Evolutionary conservation across 1,140 invertebrate genomes (phyloP).

Genomic region (Pogonognathellus flavescens): DNA sequence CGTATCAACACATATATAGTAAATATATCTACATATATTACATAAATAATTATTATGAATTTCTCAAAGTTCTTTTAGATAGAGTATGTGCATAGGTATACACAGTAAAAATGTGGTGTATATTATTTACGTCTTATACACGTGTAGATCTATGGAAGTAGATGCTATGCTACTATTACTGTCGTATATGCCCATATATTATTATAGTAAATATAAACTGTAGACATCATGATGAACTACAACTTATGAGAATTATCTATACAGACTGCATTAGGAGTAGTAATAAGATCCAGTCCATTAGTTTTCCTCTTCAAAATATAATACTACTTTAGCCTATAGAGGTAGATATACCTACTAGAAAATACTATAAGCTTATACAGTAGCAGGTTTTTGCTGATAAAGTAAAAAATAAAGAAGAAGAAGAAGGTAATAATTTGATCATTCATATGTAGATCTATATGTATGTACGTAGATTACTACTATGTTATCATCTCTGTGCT

Average conservation of each 20-base stretch:
- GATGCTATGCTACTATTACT: slow-evolving; percentile 6
- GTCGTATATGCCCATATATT: background rate
- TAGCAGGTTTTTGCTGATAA: background rate
- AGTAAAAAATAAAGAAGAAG: background rate
- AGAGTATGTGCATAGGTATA: too few species aligned
- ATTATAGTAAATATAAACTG: background rate
- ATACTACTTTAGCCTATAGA: too few species aligned
- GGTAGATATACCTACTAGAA: too few species aligned
- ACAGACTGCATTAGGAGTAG: background rate
- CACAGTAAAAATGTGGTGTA: background rate
- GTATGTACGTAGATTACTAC: background rate
- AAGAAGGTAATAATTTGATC: background rate
- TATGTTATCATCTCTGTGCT: background rate
- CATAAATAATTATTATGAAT: too few species aligned
- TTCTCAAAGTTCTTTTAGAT: too few species aligned
- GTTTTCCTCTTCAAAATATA: too few species aligned
- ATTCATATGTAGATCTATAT: slow-evolving; percentile 11
- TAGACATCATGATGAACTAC: background rate
- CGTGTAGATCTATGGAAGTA: background rate
- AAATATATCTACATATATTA: too few species aligned
- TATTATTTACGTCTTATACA: background rate
- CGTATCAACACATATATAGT: slow-evolving; percentile 4
- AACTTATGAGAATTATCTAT: too few species aligned
- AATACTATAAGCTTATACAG: too few species aligned
- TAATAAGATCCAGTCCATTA: background rate